Evolutionary conservation across 2,113 vertebrate species (phyloP).

Genomic region (Setophaga coronata): DNA sequence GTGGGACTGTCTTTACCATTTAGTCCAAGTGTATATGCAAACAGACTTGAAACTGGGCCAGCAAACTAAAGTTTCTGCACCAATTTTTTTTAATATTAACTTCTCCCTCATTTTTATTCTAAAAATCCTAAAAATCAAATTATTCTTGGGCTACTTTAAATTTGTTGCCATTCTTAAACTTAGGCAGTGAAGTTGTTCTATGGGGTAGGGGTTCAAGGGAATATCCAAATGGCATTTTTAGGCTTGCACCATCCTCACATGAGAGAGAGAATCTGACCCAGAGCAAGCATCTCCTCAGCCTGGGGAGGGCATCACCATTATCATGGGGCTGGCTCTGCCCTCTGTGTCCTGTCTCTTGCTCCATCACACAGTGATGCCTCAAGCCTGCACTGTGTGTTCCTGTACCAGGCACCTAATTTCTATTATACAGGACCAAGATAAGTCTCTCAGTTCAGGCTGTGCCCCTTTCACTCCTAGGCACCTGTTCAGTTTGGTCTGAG

Average conservation of each 20-base stretch:
- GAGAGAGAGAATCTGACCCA: neutral
- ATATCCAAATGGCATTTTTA: neutral
- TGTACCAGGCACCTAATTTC: neutral
- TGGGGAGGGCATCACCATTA: neutral
- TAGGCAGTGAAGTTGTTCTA: neutral
- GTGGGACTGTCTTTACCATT: neutral
- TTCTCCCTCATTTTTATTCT: neutral
- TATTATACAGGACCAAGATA: neutral
- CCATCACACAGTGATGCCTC: fast-evolving
- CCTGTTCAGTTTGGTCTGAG: neutral
- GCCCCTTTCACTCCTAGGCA: neutral
- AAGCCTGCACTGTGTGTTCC: neutral
- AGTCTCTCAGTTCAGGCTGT: neutral
- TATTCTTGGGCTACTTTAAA: neutral
- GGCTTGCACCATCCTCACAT: fast-evolving
- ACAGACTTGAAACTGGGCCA: neutral
- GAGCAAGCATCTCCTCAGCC: neutral
- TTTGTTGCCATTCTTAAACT: neutral
- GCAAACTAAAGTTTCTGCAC: neutral
- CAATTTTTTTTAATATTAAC: neutral
- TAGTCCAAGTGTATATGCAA: neutral
- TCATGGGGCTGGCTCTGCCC: fast-evolving
- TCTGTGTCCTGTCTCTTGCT: neutral
- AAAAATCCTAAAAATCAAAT: neutral
- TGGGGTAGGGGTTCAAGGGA: neutral